phyloP scores from a whole-genome alignment of 2,888 invertebrate species.

The Tipula vernalis region DNA sequence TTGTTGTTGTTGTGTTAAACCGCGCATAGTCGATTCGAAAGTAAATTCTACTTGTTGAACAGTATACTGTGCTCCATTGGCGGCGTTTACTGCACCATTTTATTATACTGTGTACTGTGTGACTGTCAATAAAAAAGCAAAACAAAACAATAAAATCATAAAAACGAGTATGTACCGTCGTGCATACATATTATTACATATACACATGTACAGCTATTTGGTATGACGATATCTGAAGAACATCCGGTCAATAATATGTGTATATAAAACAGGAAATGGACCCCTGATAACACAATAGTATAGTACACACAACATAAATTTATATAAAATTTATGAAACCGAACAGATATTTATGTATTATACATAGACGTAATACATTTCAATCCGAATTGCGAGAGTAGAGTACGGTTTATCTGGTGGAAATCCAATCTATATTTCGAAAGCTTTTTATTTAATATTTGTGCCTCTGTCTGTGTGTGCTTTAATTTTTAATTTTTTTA shows the following conservation, averaged over 20 bases:
- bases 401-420: not conserved
- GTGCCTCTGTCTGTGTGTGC: not conserved
- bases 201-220: not conserved
- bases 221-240: slow-evolving; percentile 4
- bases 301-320: not conserved
- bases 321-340: not conserved
- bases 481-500: not conserved
- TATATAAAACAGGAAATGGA: slow-evolving; percentile 7
- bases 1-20: not conserved
- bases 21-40: slow-evolving; percentile 4
- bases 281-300: slow-evolving; percentile 10
- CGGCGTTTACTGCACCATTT: not conserved
- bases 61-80: not conserved
- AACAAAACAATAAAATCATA: not conserved
- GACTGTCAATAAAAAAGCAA: not conserved
- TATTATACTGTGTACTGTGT: not conserved
- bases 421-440: not conserved
- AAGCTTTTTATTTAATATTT: not conserved
- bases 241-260: slow-evolving; percentile 8
- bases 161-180: not conserved
- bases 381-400: not conserved
- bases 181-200: not conserved
- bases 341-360: not conserved
- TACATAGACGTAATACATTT: not conserved
- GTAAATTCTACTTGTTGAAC: not conserved